Base-by-base conservation (phyloP, 2,888 invertebrate genomes). In the Serrognathus titanus region DNA sequence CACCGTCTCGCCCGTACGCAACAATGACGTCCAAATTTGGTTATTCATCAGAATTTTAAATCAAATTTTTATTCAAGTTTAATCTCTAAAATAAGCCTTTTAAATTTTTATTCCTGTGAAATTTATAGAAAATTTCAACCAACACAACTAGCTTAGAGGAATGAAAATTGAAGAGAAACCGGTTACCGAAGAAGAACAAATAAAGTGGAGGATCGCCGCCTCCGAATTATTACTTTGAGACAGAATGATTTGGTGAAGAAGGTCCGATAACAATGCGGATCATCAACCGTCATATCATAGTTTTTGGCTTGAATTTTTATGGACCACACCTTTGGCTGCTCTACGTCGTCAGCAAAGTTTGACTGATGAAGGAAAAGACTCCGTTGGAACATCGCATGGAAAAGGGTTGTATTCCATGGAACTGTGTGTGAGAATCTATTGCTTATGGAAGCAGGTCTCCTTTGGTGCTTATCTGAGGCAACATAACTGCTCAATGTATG, bases 391-490 rank as follows among this genome's bases (percentile, higher is more conserved):
- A n/a, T 16, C n/a, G 50, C 11, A 11, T 41, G 41, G 24, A 10
- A 51, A n/a, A 35, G 24, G 40, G 20, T n/a, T n/a, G n/a, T n/a
- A n/a, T n/a, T n/a, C n/a, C n/a, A n/a, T n/a, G n/a, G n/a, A n/a
- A n/a, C n/a, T n/a, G n/a, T n/a, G 48, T 24, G 24, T 40, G 16
- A 41, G 11, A 11, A 41, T 41, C 39, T 51, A 20, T 41, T 16
- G 9, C 43, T 3, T 43, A 43, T 20, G 16, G 16, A 20, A 13
- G 16, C 20, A 16, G 43, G 16, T 43, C 43, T 16, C 16, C 9
- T 9, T 43, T 43, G 39, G 50, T 38, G 24, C 16, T 50, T n/a
- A 45, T 51, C 45, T 11, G 51, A 51, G 51, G 51, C 41, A 51
- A n/a, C 11, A 24, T 43, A 43, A 51, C 10, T 13, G 16, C 35